Conservation (phyloP, 2,797 vertebrate genomes). For the Nyctalus aviator region DNA sequence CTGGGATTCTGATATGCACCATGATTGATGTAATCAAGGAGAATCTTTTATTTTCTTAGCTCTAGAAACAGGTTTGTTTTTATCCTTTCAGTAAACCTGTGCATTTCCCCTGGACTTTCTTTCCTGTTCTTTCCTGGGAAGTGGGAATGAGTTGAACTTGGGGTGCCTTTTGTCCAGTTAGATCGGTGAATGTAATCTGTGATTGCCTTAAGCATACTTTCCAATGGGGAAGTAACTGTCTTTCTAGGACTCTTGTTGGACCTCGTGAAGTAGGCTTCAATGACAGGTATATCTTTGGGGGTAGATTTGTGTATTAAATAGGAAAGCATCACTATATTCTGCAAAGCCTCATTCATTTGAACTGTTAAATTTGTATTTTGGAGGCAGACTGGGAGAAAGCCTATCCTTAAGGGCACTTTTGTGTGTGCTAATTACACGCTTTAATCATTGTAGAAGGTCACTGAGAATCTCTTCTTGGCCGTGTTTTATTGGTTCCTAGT, state of each 20-base stretch:
- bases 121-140: not conserved
- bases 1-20: not conserved
- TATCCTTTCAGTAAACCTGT: slow-evolving; percentile 27
- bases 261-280: slow-evolving; percentile 16
- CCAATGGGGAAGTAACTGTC: not conserved
- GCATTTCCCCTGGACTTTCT: not conserved
- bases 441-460: slow-evolving; percentile 1
- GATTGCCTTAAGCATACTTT: slow-evolving; percentile 9
- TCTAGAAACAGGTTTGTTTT: slow-evolving; percentile 29
- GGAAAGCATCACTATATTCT: not conserved
- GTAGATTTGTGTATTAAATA: slow-evolving; percentile 54
- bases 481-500: slow-evolving; percentile 32
- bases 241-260: slow-evolving; percentile 36
- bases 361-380: slow-evolving; percentile 33
- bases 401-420: not conserved
- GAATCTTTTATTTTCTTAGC: slow-evolving; percentile 46
- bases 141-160: not conserved
- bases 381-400: not conserved
- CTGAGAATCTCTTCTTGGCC: not conserved
- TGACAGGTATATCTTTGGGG: slow-evolving; percentile 30
- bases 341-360: slow-evolving; percentile 44
- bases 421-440: not conserved
- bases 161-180: not conserved
- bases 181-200: not conserved
- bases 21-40: slow-evolving; percentile 1